Conservation (phyloP, 2,888 invertebrate genomes). For the Idaea dimidiata region DNA sequence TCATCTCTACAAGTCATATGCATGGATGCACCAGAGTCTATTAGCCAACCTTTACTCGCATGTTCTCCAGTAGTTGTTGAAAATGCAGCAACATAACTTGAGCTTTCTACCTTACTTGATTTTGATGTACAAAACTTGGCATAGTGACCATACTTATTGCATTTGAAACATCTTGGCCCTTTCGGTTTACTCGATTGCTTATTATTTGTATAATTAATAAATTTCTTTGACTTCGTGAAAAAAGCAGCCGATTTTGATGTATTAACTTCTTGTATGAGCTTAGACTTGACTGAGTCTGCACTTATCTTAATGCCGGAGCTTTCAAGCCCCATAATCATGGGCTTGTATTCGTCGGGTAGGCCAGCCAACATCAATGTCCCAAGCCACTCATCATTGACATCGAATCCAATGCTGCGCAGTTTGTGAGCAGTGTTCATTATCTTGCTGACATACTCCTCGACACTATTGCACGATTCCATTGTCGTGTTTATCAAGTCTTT, state of each 20-base stretch:
- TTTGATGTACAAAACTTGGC: conserved; percentile 17
- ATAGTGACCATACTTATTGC: conserved; percentile 20
- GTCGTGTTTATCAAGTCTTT: conserved; percentile 15
- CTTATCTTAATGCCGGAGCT: conserved; percentile 19
- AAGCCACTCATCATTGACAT: conserved; percentile 19
- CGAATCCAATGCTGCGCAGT: conserved; percentile 23
- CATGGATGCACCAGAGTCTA: conserved; percentile 28
- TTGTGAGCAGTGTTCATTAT: conserved; percentile 27
- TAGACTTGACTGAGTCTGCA: conserved; percentile 12
- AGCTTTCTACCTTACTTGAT: conserved; percentile 12
- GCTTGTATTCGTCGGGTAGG: conserved; percentile 21
- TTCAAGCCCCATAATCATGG: conserved; percentile 29
- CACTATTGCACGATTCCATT: conserved; percentile 14
- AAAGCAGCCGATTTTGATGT: conserved; percentile 8
- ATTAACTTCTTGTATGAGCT: conserved; percentile 11
- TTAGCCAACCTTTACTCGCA: conserved; percentile 16
- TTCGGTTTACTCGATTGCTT: conserved; percentile 11
- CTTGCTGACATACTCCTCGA: conserved; percentile 24
- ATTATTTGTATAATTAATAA: background rate
- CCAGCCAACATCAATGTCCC: conserved; percentile 20
- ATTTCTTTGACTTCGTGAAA: conserved; percentile 11
- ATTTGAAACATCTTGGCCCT: conserved; percentile 29
- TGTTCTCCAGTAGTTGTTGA: conserved; percentile 14
- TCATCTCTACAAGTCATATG: conserved; percentile 21
- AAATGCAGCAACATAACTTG: conserved; percentile 29